Percentiles rank a stretch among this genome's conserved stretches.
Conservation (phyloP, 2,888 invertebrate genomes). For the Pristionchus exspectatus region DNA sequence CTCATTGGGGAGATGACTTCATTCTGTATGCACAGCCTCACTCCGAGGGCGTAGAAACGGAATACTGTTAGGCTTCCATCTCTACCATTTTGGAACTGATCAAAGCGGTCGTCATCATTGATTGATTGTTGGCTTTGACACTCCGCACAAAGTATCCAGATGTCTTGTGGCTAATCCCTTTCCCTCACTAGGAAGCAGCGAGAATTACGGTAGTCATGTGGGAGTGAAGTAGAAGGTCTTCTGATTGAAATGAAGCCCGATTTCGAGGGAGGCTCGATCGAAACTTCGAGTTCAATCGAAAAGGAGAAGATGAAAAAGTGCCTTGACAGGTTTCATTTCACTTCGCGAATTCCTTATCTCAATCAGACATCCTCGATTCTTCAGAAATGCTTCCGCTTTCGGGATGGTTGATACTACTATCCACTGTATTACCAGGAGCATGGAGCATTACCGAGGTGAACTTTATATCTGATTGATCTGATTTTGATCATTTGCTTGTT, state of each 20-base stretch:
- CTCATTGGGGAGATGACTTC: not conserved
- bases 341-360: not conserved
- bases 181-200: not conserved
- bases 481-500: not conserved
- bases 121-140: not conserved
- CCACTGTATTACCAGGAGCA: not conserved
- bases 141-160: not conserved
- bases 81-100: not conserved
- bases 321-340: constrained; percentile 33
- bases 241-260: constrained; percentile 44
- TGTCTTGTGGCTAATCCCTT: not conserved
- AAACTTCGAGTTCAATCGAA: constrained; percentile 13
- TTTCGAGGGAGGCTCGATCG: not conserved
- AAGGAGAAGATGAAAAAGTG: not conserved
- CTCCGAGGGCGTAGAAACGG: not conserved
- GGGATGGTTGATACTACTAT: not conserved
- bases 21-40: constrained; percentile 7
- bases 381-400: constrained; percentile 9
- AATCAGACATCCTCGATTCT: not conserved
- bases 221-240: not conserved
- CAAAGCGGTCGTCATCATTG: not conserved
- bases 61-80: not conserved
- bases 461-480: not conserved
- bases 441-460: not conserved
- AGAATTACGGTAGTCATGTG: not conserved